phyloP scores from a whole-genome alignment of 2,113 vertebrate species.

The Stercorarius parasiticus region DNA sequence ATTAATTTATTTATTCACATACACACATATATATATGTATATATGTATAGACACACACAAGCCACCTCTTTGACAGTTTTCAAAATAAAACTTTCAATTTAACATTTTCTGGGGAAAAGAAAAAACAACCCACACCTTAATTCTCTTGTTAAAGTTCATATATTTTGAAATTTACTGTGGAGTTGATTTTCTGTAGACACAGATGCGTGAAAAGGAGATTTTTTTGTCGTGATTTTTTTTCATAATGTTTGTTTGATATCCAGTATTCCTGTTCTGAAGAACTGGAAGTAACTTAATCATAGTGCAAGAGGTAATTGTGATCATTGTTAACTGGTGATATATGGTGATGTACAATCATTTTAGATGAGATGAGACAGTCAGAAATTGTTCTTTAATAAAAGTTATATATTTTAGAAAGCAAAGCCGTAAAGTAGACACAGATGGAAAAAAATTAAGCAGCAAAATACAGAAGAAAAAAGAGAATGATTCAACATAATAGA shows the following conservation, averaged over 20 bases:
- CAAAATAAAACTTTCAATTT: neutral
- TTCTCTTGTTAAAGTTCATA: neutral
- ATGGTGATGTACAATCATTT: neutral
- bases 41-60: neutral
- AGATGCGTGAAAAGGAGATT: neutral
- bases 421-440: neutral
- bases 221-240: neutral
- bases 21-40: no score
- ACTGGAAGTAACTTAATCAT: neutral
- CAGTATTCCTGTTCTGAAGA: neutral
- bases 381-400: neutral
- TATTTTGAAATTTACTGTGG: neutral
- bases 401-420: neutral
- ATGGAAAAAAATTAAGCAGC: neutral
- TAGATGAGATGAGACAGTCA: neutral
- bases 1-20: fast-evolving
- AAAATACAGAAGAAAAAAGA: neutral
- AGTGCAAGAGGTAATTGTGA: neutral
- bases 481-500: neutral
- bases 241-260: neutral
- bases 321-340: neutral
- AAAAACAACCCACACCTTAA: neutral
- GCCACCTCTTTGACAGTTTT: neutral
- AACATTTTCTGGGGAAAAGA: neutral
- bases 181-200: neutral